phyloP scores from a whole-genome alignment of 2,888 invertebrate species.

The Isoperla grammatica region DNA sequence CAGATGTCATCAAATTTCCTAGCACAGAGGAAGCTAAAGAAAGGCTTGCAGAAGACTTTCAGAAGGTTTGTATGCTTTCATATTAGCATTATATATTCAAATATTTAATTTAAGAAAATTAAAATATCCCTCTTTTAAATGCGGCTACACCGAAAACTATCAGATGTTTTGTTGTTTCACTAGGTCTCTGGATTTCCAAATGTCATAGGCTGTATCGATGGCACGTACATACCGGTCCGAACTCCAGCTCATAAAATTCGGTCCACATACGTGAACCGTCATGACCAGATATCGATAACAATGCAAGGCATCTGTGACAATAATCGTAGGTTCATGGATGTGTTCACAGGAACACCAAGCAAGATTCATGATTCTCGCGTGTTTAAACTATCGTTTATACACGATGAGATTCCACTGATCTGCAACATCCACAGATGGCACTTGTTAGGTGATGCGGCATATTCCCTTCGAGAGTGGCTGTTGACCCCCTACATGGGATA shows the following conservation, averaged over 20 bases:
- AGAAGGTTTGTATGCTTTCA: neutral
- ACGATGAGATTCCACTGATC: constrained; percentile 34
- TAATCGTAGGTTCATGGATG: constrained; percentile 35
- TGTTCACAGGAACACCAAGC: constrained; percentile 36
- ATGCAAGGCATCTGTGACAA: constrained; percentile 38
- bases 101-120: no score
- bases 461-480: constrained; percentile 33
- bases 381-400: constrained; percentile 34
- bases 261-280: constrained; percentile 37
- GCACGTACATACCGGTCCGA: constrained; percentile 30
- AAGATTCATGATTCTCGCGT: constrained; percentile 38
- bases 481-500: constrained; percentile 36
- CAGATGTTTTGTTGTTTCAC: neutral
- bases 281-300: constrained; percentile 32
- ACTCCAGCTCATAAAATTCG: constrained; percentile 37
- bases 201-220: constrained; percentile 25
- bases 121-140: no score
- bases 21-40: neutral
- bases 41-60: neutral
- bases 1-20: constrained; percentile 10
- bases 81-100: no score
- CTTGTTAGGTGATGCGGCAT: no score
- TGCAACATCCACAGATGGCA: no score
- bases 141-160: neutral
- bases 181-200: constrained; percentile 6